Conservation (phyloP, 2,888 invertebrate genomes). For the Hipparchia sbordonii region DNA sequence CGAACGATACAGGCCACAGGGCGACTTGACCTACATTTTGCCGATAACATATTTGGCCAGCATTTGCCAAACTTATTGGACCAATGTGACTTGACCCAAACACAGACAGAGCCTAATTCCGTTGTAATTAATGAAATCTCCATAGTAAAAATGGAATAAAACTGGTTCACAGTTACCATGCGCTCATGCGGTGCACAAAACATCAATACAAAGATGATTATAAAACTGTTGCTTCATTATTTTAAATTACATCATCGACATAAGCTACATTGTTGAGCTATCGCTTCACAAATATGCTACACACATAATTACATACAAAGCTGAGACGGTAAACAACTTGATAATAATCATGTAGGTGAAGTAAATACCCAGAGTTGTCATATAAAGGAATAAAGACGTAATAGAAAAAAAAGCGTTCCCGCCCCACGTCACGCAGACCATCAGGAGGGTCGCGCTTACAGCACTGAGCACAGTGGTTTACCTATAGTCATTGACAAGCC, state of each 20-base stretch:
- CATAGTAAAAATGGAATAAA: neutral
- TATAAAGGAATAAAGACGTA: too few relatives aligned
- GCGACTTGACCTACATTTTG: neutral
- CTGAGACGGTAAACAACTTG: constrained; percentile 8
- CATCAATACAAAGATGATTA: constrained; percentile 6
- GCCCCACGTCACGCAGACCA: too few relatives aligned
- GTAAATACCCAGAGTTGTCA: neutral
- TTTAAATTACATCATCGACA: constrained; percentile 14
- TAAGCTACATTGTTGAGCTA: constrained; percentile 28
- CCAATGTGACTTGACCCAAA: neutral
- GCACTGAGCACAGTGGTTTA: too few relatives aligned
- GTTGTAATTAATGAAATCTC: constrained; percentile 2
- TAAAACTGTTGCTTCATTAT: neutral
- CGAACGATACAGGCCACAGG: neutral
- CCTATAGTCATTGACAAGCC: too few relatives aligned
- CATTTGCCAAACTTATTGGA: neutral
- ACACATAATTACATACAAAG: neutral
- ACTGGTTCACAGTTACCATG: too few relatives aligned
- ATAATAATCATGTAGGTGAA: constrained; percentile 3
- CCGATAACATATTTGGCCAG: neutral
- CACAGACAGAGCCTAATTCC: neutral
- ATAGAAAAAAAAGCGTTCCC: too few relatives aligned
- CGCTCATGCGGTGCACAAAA: neutral
- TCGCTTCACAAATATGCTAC: constrained; percentile 20
- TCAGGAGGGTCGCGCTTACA: too few relatives aligned